Conservation (phyloP, 2,797 vertebrate species). For the Brachyalestes nurse region DNA sequence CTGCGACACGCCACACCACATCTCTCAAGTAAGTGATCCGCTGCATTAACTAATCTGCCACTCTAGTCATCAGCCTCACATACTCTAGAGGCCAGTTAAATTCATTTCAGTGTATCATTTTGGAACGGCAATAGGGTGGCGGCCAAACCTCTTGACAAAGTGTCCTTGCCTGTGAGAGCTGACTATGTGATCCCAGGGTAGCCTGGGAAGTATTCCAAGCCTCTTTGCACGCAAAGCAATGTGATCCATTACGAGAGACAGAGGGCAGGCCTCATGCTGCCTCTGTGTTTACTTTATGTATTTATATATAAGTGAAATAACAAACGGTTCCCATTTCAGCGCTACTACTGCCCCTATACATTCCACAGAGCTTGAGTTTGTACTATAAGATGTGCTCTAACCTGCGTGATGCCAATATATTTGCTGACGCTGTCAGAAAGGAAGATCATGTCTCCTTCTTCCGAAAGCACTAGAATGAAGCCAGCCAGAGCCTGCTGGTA, state of each 20-base stretch:
- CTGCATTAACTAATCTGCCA: not conserved
- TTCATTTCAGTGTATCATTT: not conserved
- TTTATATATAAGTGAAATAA: not conserved
- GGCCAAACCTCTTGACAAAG: not conserved
- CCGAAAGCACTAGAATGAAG: slow-evolving; percentile 85
- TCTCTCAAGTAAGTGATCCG: not conserved
- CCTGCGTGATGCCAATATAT: slow-evolving; percentile 84
- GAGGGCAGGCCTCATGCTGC: slow-evolving; percentile 12
- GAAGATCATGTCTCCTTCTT: slow-evolving; percentile 88
- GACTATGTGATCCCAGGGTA: not conserved
- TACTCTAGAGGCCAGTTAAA: not conserved
- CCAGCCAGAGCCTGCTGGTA: slow-evolving; percentile 84
- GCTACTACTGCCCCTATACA: no score
- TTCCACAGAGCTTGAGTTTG: not conserved
- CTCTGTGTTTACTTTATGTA: slow-evolving; percentile 9
- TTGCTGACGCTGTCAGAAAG: slow-evolving; percentile 87
- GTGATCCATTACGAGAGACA: not conserved
- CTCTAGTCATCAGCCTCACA: not conserved
- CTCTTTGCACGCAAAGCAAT: slow-evolving; percentile 6
- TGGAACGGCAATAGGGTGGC: not conserved
- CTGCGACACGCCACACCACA: not conserved
- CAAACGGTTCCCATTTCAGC: not conserved
- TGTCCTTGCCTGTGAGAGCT: slow-evolving; percentile 11
- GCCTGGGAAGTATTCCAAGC: slow-evolving; percentile 10
- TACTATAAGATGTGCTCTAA: slow-evolving; percentile 47